phyloP scores from a whole-genome alignment of 2,888 invertebrate species.

The Pandemis heparana region DNA sequence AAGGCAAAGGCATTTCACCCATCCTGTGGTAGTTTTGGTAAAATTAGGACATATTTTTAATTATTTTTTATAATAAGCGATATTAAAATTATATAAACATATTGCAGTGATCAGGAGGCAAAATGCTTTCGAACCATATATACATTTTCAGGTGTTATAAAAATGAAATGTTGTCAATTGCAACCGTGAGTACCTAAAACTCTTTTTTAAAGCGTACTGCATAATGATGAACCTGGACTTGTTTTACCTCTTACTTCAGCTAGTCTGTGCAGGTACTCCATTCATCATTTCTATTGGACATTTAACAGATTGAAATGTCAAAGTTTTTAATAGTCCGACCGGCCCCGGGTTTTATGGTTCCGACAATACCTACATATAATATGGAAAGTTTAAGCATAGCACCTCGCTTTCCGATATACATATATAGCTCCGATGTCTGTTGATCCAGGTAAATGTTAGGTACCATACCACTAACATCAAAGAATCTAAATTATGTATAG shows the following conservation, averaged over 20 bases:
- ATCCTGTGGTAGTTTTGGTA: no score
- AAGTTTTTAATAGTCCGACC: background rate
- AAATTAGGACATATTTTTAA: no score
- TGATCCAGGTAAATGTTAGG: background rate
- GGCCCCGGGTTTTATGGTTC: background rate
- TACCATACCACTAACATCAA: background rate
- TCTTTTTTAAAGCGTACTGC: no score
- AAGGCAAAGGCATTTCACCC: no score
- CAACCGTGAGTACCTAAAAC: no score
- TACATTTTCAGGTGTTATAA: no score
- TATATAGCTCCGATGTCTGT: background rate
- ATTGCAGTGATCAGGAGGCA: no score
- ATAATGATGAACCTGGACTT: no score
- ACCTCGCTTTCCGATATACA: background rate
- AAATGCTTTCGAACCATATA: no score
- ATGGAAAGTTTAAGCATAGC: background rate
- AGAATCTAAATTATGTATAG: background rate
- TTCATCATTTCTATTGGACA: background rate
- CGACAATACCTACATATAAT: background rate
- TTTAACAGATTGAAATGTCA: conserved; percentile 1
- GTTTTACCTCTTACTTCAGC: background rate
- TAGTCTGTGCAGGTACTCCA: background rate
- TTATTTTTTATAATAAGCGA: no score
- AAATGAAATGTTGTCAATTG: no score
- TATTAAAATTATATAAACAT: no score